Evolutionary conservation across 37 sponge, comb jelly and placozoan species (phyloP), one percentile per base, ranked within the genome.

Genomic region (Spongilla lacustris): DNA sequence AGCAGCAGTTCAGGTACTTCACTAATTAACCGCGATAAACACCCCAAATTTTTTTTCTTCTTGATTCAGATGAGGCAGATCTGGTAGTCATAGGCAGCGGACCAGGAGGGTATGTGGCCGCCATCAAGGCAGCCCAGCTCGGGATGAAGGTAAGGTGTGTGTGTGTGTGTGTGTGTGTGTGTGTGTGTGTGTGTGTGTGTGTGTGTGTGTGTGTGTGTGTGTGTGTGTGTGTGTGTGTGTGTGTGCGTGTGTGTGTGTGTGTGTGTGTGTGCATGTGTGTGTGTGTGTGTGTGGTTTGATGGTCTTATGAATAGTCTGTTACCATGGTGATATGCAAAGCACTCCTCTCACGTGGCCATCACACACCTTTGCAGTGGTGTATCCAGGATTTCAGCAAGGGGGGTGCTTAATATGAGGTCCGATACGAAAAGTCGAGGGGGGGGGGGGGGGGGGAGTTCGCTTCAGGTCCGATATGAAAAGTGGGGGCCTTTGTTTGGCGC

Each of bases 81-180:
- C 87, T 98, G 80, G 98, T 98, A 24, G 99, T 98, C 41, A 95
- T 98, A 28, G 99, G 99, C 24, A 91, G 93, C 72, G 99, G 99
- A 0, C 99, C 99, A 32, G 99, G 99, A n/a, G 99, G 99, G 2
- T 98, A 98, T 81, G 95, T 96, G 19, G 99, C 99, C 33, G 99
- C 99, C 68, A 96, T 98, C 77, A 98, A 96, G 75, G 99, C 99
- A 23, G 97, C 99, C 33, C 99, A 98, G 84, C 91, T 98, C 0
- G 99, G 99, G 25, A 67, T 96, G 75, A 91, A 91, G 81, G 94
- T 91, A 83, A 22, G 17, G 34, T 5, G 27, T 26, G 12, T 77
- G 22, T 17, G 27, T 35, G 24, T 35, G 78, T 31, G 30, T 8
- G 48, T 35, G 36, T 31, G 46, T 35, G 8, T 35, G 36, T 28